Percentiles rank a stretch among this genome's conserved stretches.
These are phyloP conservation scores for Drosophila elegans DNA, from an alignment of 1,140 invertebrate genomes.

Conservation along the genomic window DNA sequence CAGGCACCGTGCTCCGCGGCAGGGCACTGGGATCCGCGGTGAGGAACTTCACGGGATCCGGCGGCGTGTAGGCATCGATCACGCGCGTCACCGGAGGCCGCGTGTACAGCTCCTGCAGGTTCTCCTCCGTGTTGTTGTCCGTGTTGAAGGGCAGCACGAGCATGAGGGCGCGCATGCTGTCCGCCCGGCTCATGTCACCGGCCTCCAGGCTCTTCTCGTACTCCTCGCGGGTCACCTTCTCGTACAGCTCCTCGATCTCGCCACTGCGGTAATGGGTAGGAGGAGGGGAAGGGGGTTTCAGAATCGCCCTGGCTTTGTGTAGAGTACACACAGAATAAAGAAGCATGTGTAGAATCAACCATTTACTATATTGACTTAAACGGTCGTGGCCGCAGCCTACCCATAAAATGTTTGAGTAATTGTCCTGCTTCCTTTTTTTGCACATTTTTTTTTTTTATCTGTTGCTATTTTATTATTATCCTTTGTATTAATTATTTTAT, in stretches of 20 bases:
- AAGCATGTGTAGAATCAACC: too few relatives aligned
- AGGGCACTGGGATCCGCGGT: conserved; percentile 67
- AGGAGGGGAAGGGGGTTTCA: background rate
- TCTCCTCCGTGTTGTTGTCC: conserved; percentile 84
- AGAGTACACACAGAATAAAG: background rate
- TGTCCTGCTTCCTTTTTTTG: too few relatives aligned
- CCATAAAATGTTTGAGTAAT: too few relatives aligned
- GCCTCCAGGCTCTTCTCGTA: conserved; percentile 77
- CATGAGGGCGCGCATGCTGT: conserved; percentile 86
- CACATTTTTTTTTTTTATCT: too few relatives aligned
- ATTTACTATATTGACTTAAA: too few relatives aligned
- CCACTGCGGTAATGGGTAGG: conserved; percentile 56
- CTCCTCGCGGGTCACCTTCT: conserved; percentile 86
- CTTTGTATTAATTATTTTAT: too few relatives aligned
- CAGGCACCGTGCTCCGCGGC: conserved; percentile 50
- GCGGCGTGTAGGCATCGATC: conserved; percentile 74
- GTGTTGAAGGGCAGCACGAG: conserved; percentile 86
- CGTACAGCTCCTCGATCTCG: conserved; percentile 87
- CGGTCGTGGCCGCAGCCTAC: too few relatives aligned
- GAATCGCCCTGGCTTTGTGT: background rate
- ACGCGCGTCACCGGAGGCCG: conserved; percentile 79
- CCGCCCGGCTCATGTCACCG: conserved; percentile 84
- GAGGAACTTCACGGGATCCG: conserved; percentile 73
- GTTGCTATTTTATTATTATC: too few relatives aligned
- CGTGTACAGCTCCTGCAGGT: conserved; percentile 82